Percentiles rank a stretch among this genome's conserved stretches.
Evolutionary conservation across 2,797 vertebrate species (phyloP).

Genomic region (Arremon brunneinucha): DNA sequence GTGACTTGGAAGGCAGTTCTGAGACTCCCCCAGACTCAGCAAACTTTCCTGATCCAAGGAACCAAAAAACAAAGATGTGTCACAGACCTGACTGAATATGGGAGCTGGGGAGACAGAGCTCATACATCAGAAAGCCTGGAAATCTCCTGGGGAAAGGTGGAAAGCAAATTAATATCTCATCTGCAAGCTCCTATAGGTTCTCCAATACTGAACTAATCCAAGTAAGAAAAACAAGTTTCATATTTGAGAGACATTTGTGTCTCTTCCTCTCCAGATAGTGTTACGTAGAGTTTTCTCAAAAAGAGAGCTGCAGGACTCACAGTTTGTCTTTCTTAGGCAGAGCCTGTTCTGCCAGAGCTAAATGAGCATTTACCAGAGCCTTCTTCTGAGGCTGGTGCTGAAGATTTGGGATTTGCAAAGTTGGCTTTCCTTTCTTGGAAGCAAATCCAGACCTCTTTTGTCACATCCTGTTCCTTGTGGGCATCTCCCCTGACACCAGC

Average conservation of each 20-base stretch:
- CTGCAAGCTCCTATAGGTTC: background rate
- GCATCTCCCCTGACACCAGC: background rate
- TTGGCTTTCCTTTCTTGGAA: background rate
- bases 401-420: background rate
- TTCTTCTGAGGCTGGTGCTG: background rate
- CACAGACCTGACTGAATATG: background rate
- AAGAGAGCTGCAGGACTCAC: background rate
- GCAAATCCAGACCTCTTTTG: background rate
- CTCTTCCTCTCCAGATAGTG: background rate
- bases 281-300: background rate
- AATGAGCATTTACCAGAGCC: background rate
- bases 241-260: background rate
- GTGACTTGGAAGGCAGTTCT: constrained; percentile 10
- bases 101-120: background rate
- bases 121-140: constrained; percentile 11
- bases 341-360: background rate
- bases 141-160: background rate
- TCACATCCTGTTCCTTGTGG: background rate
- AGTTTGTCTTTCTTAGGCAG: background rate
- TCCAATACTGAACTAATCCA: background rate
- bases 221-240: background rate
- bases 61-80: background rate
- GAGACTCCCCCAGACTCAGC: background rate
- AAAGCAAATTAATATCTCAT: constrained; percentile 30
- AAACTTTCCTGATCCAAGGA: constrained; percentile 28